A percentile compares a stretch with the other conserved stretches of the same genome.
These are phyloP conservation scores for Mus pahari DNA, from an alignment of 2,113 vertebrate species.

Conservation along the genomic window DNA sequence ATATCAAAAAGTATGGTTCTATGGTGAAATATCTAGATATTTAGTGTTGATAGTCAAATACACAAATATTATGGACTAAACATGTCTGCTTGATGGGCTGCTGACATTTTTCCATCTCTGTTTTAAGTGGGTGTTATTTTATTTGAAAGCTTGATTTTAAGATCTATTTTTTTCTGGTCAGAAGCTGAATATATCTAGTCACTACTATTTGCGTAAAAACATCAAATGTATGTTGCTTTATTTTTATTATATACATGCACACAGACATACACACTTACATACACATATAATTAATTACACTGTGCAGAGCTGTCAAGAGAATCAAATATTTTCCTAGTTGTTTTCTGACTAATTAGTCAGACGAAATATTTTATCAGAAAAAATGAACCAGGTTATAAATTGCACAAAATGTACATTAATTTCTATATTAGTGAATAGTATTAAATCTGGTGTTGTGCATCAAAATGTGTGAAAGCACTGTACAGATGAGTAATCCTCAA, in stretches of 20 bases:
- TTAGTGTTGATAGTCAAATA: conserved; percentile 16
- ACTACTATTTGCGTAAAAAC: background rate
- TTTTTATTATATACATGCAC: background rate
- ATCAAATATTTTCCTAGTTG: background rate
- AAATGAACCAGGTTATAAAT: background rate
- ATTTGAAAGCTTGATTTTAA: conserved; percentile 16
- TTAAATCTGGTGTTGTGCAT: background rate
- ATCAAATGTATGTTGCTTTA: background rate
- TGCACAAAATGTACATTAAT: background rate
- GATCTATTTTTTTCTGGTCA: background rate
- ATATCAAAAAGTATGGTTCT: conserved; percentile 11
- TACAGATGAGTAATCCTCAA: no score
- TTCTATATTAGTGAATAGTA: background rate
- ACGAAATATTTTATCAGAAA: background rate
- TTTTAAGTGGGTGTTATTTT: background rate
- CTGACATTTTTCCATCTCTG: background rate
- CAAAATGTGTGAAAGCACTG: background rate
- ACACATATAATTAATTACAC: background rate
- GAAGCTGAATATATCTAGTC: conserved; percentile 1
- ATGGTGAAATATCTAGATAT: background rate
- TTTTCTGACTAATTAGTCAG: background rate
- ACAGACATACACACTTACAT: background rate
- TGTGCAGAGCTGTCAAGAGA: background rate
- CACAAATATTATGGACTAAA: background rate
- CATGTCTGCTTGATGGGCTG: background rate